Base-by-base conservation (phyloP, 2,888 invertebrate genomes). In the Lithosia quadra region DNA sequence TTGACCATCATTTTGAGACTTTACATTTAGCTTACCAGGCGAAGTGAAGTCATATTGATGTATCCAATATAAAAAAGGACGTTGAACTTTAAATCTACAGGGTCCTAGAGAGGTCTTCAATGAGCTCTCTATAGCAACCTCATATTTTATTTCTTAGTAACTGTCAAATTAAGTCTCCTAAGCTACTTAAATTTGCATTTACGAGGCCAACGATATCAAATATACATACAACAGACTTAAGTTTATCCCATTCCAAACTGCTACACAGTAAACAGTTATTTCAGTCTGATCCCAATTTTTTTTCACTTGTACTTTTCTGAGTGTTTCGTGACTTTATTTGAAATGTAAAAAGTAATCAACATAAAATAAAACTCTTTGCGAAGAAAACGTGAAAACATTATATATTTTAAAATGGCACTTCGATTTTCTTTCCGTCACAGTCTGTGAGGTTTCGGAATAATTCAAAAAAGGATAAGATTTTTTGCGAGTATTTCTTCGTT, bases 261-360 rank as follows among this genome's bases (percentile, higher is more conserved):
- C 24, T 62, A 63, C 15, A 39, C 62, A 49, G 49, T 60, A 68
- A 58, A 65, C 61, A 68, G 55, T 56, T 34, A 55, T 36, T 33
- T 62, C 28, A 18, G 55, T 13, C 22, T 65, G 33, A 55, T 49
- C 49, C 22, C 22, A 58, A 53, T 24, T 69, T 72, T 64, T 72
- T 49, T 49, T 76, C 59, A 60, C 60, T 78, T 68, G 67, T 68
- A 78, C 78, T 65, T 73, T 73, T 62, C 43, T 53, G 62, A 69
- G 62, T 69, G 53, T 71, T 68, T 60, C 74, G 72, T 79, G 77
- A 81, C 77, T 79, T 69, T 72, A 72, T 79, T 79, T 63, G 74
- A 79, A 79, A 79, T 81, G 77, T 81, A 76, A 76, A 81, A 79
- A 79, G 81, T 79, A 81, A 79, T 79, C 79, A 79, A 74, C 77